Base-by-base conservation (phyloP, 1,140 invertebrate species). In the Triops cancriformis region DNA sequence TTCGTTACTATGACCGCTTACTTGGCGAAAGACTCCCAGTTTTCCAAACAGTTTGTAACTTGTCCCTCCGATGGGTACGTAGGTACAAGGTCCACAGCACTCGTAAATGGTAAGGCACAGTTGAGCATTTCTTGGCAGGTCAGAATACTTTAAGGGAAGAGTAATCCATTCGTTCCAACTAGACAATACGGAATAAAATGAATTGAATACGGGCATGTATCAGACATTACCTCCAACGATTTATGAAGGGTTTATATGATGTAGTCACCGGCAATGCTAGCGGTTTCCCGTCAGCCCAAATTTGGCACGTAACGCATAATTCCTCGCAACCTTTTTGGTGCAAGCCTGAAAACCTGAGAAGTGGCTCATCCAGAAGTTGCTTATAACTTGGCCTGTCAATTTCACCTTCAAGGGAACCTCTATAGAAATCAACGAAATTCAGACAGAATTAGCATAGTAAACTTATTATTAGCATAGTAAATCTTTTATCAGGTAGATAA, bases 131-230 rank as follows among this genome's bases (percentile, higher is more conserved):
- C 94, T 86, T 3, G 96, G 96, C 37, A 99, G 84, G 84, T 99
- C 96, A 83, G 92, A 93, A 85, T 93, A 98, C 82, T 92, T 91
- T 11, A 99, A 87, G 1, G 97, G 97, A 77, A 99, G 85, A 5
- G 89, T 91, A 9, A 99, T 87, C 97, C 97, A 99, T 86, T 99
- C 97, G 85, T 98, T 98, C 97, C 97, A 99, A 84, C 94, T 95
- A 81, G 28, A 23, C 10, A 26, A 79, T 31, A 72, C 3, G 74
- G 26, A n/a, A 10, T 73, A n/a, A 76, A 23, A 80, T 26, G 9
- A 80, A 80, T 80, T 76, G 1, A 18, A 41, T n/a, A n/a, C n/a
- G n/a, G n/a, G n/a, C n/a, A n/a, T n/a, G n/a, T n/a, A n/a, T n/a
- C n/a, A 75, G 64, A 77, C 86, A 90, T 88, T 89, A 95, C 94